These are phyloP conservation scores for Agonopterix subpropinquella DNA, from an alignment of 2,888 invertebrate species.

Conservation along the genomic window DNA sequence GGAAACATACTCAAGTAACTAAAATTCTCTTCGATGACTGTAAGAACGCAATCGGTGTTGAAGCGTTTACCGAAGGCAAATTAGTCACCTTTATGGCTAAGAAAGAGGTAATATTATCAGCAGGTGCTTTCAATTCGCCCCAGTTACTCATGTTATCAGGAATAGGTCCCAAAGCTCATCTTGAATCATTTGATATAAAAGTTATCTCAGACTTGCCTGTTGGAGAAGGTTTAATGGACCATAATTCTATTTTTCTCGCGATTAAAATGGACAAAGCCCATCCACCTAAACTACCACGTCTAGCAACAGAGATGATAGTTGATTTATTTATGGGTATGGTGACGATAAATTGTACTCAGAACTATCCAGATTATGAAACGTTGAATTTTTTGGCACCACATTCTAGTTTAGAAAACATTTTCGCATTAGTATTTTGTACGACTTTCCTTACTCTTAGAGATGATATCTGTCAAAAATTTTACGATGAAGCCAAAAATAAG, in stretches of 20 bases:
- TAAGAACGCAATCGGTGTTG: constrained; percentile 52
- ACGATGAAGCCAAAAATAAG: background rate
- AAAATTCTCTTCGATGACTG: constrained; percentile 64
- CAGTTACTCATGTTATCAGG: constrained; percentile 71
- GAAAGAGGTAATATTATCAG: constrained; percentile 68
- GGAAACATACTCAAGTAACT: constrained; percentile 66
- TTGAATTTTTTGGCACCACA: background rate
- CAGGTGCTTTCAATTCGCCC: constrained; percentile 65
- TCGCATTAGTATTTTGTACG: background rate
- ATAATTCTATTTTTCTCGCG: constrained; percentile 41
- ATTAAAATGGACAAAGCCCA: constrained; percentile 15
- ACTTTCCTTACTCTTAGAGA: background rate
- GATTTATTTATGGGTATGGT: background rate
- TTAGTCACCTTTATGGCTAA: constrained; percentile 41
- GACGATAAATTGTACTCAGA: background rate
- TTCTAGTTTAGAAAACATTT: constrained; percentile 49
- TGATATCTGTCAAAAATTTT: background rate
- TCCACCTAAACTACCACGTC: background rate
- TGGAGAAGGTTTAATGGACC: constrained; percentile 71
- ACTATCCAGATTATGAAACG: background rate
- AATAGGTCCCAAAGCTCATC: constrained; percentile 54
- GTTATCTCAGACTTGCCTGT: constrained; percentile 52
- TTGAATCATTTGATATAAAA: constrained; percentile 41
- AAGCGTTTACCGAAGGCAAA: constrained; percentile 9
- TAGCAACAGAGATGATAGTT: background rate